Evolutionary conservation across 1,140 invertebrate genomes (phyloP).

Genomic region (Drosophila athabasca): DNA sequence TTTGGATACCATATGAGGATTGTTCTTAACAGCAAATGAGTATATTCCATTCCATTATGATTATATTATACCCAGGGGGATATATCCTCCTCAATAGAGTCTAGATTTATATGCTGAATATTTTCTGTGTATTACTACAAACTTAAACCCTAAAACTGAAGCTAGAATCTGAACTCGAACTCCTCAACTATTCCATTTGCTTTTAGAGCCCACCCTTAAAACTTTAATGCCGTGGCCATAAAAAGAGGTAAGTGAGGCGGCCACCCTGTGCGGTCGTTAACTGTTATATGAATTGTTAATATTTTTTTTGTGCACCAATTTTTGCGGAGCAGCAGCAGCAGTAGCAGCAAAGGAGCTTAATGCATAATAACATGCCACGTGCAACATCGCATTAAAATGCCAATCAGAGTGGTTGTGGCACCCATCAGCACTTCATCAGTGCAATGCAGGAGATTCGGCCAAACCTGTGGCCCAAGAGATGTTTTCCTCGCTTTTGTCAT

Average conservation of each 20-base stretch:
- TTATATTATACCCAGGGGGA: too few species aligned
- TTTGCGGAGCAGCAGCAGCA: neutral
- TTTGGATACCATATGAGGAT: too few species aligned
- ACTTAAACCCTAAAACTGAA: too few species aligned
- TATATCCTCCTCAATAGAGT: too few species aligned
- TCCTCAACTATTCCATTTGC: neutral
- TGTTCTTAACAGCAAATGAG: too few species aligned
- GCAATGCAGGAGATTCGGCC: too few species aligned
- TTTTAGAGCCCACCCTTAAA: neutral
- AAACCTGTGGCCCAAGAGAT: conserved; percentile 7
- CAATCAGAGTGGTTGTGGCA: conserved; percentile 25
- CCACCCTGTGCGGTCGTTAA: neutral
- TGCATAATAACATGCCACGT: conserved; percentile 10
- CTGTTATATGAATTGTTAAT: conserved; percentile 26
- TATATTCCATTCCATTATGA: too few species aligned
- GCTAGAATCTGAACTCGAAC: too few species aligned
- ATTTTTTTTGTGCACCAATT: conserved; percentile 15
- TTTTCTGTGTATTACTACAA: too few species aligned
- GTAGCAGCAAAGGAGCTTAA: conserved; percentile 12
- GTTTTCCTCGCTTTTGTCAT: conserved; percentile 38
- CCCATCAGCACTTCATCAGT: conserved; percentile 25
- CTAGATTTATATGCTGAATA: too few species aligned
- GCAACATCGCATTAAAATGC: conserved; percentile 33
- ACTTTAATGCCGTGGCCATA: neutral
- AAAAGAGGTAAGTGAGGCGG: neutral